A percentile compares a stretch with the other conserved stretches of the same genome.
Evolutionary conservation across 1,140 invertebrate genomes (phyloP).

Genomic region (Xylocopa sonorina): DNA sequence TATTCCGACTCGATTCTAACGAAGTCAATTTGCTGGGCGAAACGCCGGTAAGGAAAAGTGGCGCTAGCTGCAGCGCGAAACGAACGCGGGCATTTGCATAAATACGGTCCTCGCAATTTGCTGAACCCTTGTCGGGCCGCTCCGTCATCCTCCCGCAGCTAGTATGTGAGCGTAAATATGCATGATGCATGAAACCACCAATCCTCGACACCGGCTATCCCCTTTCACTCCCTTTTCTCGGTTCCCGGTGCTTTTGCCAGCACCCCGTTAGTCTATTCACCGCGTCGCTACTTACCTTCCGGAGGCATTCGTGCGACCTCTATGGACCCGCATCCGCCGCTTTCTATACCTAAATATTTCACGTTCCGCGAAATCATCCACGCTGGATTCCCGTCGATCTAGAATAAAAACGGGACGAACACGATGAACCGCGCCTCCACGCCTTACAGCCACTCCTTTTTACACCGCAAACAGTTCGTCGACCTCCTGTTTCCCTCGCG

Average conservation of each 20-base stretch:
- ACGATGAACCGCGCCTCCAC: not conserved
- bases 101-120: conserved; percentile 59
- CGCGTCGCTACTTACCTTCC: conserved; percentile 60
- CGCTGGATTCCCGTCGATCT: conserved; percentile 27
- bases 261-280: conserved; percentile 69
- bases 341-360: conserved; percentile 42
- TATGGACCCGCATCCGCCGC: conserved; percentile 8
- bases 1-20: conserved; percentile 7
- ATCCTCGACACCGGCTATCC: conserved; percentile 36
- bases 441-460: not conserved
- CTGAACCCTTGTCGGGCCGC: conserved; percentile 8
- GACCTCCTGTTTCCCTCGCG: not conserved
- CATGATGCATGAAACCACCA: conserved; percentile 63
- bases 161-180: conserved; percentile 71
- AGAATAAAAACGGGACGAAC: conserved; percentile 18
- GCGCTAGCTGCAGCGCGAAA: conserved; percentile 21
- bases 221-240: conserved; percentile 4
- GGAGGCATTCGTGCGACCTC: conserved; percentile 48
- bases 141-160: conserved; percentile 39
- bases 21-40: conserved; percentile 36
- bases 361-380: conserved; percentile 40
- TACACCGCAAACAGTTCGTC: not conserved
- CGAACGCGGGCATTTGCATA: conserved; percentile 57
- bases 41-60: conserved; percentile 15
- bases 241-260: conserved; percentile 2